Base-by-base conservation (phyloP, 2,888 invertebrate species). In the Ditula angustiorana region DNA sequence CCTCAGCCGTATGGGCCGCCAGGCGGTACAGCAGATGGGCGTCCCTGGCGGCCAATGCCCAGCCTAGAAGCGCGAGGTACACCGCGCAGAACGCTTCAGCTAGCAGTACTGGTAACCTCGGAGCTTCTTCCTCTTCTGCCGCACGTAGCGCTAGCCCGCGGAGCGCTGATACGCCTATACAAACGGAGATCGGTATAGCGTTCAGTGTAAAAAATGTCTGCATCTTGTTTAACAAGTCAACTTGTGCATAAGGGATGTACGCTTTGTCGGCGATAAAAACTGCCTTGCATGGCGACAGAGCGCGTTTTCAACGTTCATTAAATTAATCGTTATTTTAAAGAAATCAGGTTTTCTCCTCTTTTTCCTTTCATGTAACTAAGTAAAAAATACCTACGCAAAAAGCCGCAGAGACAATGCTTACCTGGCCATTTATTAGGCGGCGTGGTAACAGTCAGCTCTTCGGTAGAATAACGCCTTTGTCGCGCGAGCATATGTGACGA, bases 71-170 rank as follows among this genome's bases (percentile, higher is more conserved):
- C 28, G 99, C 98, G 85, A 98, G 95, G 85, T 97, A 99, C 5
- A 99, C 98, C 0, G 98, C 97, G 19, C 98, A 96, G 86, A 99
- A 98, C 0, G 98, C 96, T 87, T 99, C 99, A 61, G 97, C 96
- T 19, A 99, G 93, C 8, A 99, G 92, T 23, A 99, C 96, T 72
- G 97, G 97, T 53, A 99, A 93, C 68, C 97, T 96, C 0, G 99
- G 99, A 1, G 98, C 96, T 78, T 98, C 97, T 73, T 97, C 97
- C 78, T 98, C 98, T 79, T 99, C 99, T 71, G 98, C 98, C 75
- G 99, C 99, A 21, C 98, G 94, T 0, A 98, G 96, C 5, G 99
- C 92, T 44, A 99, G 92, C 0, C 98, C 97, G 24, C 99, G 94
- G 41, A 99, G 93, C 64, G 97, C 98, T 0, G 98, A 97, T 0